Evolutionary conservation across 2,888 invertebrate genomes (phyloP), one percentile per base, ranked within the genome.

Genomic region (Lutraria lutraria): DNA sequence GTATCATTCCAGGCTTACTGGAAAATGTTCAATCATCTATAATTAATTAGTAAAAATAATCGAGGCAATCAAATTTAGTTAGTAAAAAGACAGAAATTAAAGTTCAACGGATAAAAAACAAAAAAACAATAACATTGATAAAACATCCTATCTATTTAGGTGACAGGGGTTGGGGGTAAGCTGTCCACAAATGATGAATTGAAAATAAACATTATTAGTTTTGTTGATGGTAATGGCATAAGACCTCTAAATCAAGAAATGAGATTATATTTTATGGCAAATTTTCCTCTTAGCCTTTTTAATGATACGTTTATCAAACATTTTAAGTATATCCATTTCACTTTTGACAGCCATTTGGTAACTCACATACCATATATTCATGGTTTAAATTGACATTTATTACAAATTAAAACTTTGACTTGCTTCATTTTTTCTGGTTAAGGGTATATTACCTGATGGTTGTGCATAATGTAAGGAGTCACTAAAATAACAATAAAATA

Each of bases 231-330:
- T 25, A 25, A 25, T 68, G 25, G 63, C 13, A 10, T 25, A 56
- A 56, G 56, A 0, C 13, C 63, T n/a, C 25, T n/a, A 68, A 10
- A n/a, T 68, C 63, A 68, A 25, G 63, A 68, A 68, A 68, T 68
- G 63, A 25, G 63, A 68, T 68, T 68, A 68, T 25, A 68, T 68
- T 68, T 68, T 68, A 25, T 68, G 63, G 63, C 63, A 79, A 79
- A 43, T 79, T 34, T 34, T 31, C 79, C 31, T 79, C 52, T 34
- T 52, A 34, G 79, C 79, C 79, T 34, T 21, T 79, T 13, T 79
- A 79, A 79, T 79, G 52, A 79, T 34, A 34, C 34, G 79, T 79
- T 79, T 79, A 79, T 79, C 34, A 79, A 34, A 79, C 63, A 68
- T 68, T 68, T 43, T 10, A 68, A 68, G 63, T 68, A 25, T 34